Evolutionary conservation across 2,888 invertebrate genomes (phyloP), one percentile per base, ranked within the genome.

Genomic region (Dermolepida albohirtum): DNA sequence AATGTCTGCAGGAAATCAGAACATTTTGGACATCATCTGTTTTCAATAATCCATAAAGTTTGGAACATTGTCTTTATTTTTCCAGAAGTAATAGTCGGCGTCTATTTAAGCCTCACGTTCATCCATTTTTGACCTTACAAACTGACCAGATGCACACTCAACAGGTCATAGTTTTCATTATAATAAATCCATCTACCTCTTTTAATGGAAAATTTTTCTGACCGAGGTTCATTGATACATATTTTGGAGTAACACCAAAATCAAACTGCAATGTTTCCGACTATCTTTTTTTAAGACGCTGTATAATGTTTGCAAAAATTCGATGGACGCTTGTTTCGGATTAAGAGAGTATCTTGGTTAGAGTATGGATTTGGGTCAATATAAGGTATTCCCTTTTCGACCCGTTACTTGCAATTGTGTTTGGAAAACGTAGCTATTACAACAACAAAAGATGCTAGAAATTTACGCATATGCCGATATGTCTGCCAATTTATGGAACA

Each of bases 191-290:
- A 89, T 47, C 89, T 87, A 64, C 89, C 87, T 76, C 88, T 70
- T 85, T 86, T 43, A 85, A 84, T 72, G 89, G 74, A 17, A 89
- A 80, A 50, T 84, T 82, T 51, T 72, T 66, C 10, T 44, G 76
- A 10, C 87, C 86, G 10, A 88, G 86, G 79, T 91, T 89, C 66
- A 90, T 82, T 6, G 90, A 81, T 29, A 90, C 77, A 22, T 91
- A 78, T 11, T 87, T 86, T 2, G 89, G 90, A 41, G 86, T 83
- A 68, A 86, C 85, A 69, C 89, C 86, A 67, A 89, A 85, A 76
- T 89, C 76, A 90, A 81, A 0, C 91, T 91, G 4, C 88, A 81
- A 70, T 83, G 81, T 71, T 81, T 82, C 62, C 77, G 72, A 5
- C 79, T 79, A 54, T 75, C 72, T 11, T 68, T 39, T 75, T 85